Conservation (phyloP, 2,113 vertebrate genomes). For the Erpornis zantholeuca region DNA sequence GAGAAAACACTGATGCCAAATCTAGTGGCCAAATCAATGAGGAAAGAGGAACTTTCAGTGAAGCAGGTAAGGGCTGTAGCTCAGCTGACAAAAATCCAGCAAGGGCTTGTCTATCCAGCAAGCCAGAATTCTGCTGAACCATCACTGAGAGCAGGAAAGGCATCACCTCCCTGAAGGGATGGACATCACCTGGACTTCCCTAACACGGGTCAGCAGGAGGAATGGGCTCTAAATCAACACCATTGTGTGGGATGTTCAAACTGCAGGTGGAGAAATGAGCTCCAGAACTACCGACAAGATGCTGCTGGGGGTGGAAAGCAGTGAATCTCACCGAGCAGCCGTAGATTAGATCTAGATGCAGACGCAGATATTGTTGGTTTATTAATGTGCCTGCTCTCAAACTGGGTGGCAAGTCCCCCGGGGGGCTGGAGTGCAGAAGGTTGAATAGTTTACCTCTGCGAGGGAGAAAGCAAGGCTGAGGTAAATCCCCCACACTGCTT, state of each 20-base stretch:
- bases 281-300: neutral
- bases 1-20: neutral
- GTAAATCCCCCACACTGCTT: neutral
- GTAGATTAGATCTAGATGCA: conserved; percentile 55
- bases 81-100: neutral
- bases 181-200: neutral
- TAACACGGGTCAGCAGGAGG: neutral
- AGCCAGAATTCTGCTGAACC: neutral
- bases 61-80: neutral
- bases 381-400: neutral
- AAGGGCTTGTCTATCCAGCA: neutral
- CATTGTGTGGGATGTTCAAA: neutral
- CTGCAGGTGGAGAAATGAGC: conserved; percentile 11
- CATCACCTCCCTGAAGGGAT: neutral
- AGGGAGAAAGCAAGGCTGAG: neutral
- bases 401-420: conserved; percentile 34
- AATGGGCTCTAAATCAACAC: neutral
- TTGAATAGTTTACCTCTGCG: conserved; percentile 29
- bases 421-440: neutral
- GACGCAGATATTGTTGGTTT: conserved; percentile 30
- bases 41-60: neutral
- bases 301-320: conserved; percentile 26
- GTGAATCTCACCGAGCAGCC: neutral
- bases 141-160: neutral
- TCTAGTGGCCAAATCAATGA: neutral